phyloP scores from a whole-genome alignment of 2,113 vertebrate species.

The Cephalophus harveyi region DNA sequence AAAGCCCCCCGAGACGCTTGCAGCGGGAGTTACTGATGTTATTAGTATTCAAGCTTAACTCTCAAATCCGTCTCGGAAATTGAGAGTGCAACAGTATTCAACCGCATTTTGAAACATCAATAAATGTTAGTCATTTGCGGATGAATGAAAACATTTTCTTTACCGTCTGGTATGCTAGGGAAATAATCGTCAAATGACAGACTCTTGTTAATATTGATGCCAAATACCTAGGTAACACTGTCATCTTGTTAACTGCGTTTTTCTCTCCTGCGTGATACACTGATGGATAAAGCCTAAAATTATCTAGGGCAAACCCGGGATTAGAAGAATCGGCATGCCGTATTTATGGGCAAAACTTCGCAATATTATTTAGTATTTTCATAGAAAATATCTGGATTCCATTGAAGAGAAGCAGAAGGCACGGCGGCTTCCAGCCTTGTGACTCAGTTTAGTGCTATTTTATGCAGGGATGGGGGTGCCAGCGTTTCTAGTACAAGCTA shows the following conservation, averaged over 20 bases:
- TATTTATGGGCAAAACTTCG: background rate
- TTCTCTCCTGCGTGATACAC: constrained; percentile 44
- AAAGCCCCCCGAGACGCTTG: background rate
- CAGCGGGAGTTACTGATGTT: constrained; percentile 10
- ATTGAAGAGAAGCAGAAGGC: background rate
- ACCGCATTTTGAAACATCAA: constrained; percentile 51
- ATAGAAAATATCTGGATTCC: background rate
- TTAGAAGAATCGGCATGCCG: background rate
- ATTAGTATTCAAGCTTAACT: constrained; percentile 38
- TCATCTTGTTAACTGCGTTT: constrained; percentile 62
- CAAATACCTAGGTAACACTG: constrained; percentile 70
- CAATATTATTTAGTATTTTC: background rate
- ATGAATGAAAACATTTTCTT: constrained; percentile 81
- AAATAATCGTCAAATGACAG: constrained; percentile 78
- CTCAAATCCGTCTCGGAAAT: background rate
- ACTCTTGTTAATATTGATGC: constrained; percentile 75
- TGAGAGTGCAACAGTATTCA: background rate
- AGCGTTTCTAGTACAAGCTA: constrained; percentile 10
- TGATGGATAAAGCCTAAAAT: constrained; percentile 67
- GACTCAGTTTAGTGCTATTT: background rate
- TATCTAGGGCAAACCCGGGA: constrained; percentile 46
- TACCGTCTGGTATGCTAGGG: constrained; percentile 71
- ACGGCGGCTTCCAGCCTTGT: background rate
- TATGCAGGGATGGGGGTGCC: background rate
- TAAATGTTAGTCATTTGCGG: constrained; percentile 61